These are phyloP conservation scores for Stenchaetothrips biformis DNA, from an alignment of 2,888 invertebrate genomes.

Conservation along the genomic window DNA sequence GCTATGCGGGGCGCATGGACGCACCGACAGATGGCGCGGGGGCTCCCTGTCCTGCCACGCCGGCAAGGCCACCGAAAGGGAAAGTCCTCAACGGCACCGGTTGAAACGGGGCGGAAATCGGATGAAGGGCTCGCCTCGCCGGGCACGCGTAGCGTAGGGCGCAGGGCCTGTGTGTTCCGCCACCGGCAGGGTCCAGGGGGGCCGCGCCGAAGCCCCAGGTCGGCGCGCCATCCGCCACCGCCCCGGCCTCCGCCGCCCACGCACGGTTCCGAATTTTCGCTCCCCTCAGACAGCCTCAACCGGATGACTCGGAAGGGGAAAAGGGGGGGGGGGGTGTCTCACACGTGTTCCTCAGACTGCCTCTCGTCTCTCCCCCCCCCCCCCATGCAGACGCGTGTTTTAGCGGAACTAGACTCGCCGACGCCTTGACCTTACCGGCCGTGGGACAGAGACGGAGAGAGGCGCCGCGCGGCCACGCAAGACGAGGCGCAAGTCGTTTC, in stretches of 20 bases:
- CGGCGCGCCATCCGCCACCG: conserved; percentile 9
- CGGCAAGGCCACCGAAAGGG: too few species aligned
- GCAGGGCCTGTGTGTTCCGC: conserved; percentile 26
- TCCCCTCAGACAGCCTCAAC: conserved; percentile 17
- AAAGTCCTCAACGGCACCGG: too few species aligned
- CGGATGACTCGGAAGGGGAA: neutral
- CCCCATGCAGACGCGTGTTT: neutral
- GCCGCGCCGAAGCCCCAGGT: conserved; percentile 24
- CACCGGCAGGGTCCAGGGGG: conserved; percentile 13
- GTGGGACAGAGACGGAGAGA: neutral
- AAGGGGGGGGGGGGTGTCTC: conserved; percentile 6
- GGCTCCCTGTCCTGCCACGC: too few species aligned
- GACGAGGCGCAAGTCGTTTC: too few species aligned
- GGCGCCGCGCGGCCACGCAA: too few species aligned
- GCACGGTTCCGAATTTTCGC: neutral
- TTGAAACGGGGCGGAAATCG: too few species aligned
- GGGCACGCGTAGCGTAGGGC: too few species aligned
- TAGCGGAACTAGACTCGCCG: neutral
- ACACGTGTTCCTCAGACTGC: conserved; percentile 25
- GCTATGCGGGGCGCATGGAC: too few species aligned
- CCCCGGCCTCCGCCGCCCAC: neutral
- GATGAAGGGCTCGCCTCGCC: too few species aligned
- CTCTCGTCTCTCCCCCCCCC: conserved; percentile 5
- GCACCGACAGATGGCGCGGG: too few species aligned
- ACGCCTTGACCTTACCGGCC: neutral